Base-by-base conservation (phyloP, 1,140 invertebrate species). In the Alviniconcha marisindica region DNA sequence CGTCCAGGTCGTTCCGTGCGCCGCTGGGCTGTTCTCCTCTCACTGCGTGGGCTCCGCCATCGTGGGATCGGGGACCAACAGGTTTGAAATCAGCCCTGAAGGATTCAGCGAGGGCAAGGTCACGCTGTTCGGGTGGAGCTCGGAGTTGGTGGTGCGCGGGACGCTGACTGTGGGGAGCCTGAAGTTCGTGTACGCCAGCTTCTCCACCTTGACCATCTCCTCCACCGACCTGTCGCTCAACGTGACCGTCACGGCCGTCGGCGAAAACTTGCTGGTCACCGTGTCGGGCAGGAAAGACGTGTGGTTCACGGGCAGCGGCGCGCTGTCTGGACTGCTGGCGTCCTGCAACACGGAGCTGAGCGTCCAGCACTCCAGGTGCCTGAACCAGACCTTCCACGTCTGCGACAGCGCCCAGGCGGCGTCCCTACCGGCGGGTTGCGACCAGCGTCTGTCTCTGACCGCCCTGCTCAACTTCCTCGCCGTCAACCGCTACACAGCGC, bases 271-370 rank as follows among this genome's bases (percentile, higher is more conserved):
- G 28, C 66, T 87, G 2, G 28, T 85, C 36, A 85, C 84, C n/a
- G 63, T 83, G 2, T 40, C 40, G 33, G 51, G 73, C 1, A 18
- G 28, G 48, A 83, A 69, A 71, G 42, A 38, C 5, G 73, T 60
- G 28, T 87, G 79, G 80, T 71, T 74, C 21, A 56, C 54, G 3
- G 69, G 33, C 2, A 44, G 31, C 42, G 28, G 36, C 28, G 31
- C 7, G 38, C 51, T 83, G 1, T 63, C 54, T 5, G 87, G 87
- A 79, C 31, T 88, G 33, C 31, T 88, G 48, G 71, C 85, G 60
- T 86, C 84, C 7, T 88, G 87, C 56, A 82, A 88, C 71, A 88
- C 87, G 7, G 73, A 63, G 31, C 56, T 74, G n/a, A 66, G 51
- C 18, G 83, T 88, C 28, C 48, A 71, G 51, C 74, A 80, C 33